A percentile compares a stretch with the other conserved stretches of the same genome.
phyloP scores from a whole-genome alignment of 2,888 invertebrate species.

The Beris chalybata region DNA sequence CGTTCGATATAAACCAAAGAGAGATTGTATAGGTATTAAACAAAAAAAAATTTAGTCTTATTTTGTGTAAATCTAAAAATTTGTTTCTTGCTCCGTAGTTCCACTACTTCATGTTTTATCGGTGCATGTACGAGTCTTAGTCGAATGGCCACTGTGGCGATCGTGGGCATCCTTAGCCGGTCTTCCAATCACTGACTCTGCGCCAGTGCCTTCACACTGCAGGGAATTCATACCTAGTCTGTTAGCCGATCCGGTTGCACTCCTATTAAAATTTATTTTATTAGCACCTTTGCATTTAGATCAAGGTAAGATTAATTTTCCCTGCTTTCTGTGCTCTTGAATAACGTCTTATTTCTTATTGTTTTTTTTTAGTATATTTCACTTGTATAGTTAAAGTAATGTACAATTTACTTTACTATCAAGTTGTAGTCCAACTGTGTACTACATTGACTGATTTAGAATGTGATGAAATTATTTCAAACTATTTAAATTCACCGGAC shows the following conservation, averaged over 20 bases:
- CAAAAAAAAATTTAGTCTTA: not conserved
- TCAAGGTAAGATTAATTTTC: slow-evolving; percentile 68
- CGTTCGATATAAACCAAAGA: slow-evolving; percentile 71
- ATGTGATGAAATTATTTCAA: slow-evolving; percentile 59
- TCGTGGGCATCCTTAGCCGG: slow-evolving; percentile 56
- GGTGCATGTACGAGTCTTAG: slow-evolving; percentile 77
- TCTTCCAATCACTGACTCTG: slow-evolving; percentile 50
- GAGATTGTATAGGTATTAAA: slow-evolving; percentile 72
- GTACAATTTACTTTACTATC: slow-evolving; percentile 87
- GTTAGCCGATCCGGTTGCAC: slow-evolving; percentile 81
- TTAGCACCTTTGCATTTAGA: slow-evolving; percentile 83
- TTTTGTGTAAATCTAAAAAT: slow-evolving; percentile 29
- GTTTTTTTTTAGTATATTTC: slow-evolving; percentile 73
- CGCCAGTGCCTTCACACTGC: slow-evolving; percentile 54
- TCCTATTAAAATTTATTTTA: slow-evolving; percentile 84
- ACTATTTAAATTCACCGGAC: slow-evolving; percentile 43
- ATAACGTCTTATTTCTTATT: not conserved
- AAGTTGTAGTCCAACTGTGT: slow-evolving; percentile 80
- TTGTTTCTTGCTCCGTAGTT: slow-evolving; percentile 61
- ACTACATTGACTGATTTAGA: slow-evolving; percentile 68
- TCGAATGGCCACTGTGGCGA: slow-evolving; percentile 63
- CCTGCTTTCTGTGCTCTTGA: not conserved
- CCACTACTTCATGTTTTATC: slow-evolving; percentile 87
- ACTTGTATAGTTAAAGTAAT: slow-evolving; percentile 83
- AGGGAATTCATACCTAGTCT: slow-evolving; percentile 73